Base-by-base conservation (phyloP, 1,140 invertebrate genomes). In the Homalodisca vitripennis region DNA sequence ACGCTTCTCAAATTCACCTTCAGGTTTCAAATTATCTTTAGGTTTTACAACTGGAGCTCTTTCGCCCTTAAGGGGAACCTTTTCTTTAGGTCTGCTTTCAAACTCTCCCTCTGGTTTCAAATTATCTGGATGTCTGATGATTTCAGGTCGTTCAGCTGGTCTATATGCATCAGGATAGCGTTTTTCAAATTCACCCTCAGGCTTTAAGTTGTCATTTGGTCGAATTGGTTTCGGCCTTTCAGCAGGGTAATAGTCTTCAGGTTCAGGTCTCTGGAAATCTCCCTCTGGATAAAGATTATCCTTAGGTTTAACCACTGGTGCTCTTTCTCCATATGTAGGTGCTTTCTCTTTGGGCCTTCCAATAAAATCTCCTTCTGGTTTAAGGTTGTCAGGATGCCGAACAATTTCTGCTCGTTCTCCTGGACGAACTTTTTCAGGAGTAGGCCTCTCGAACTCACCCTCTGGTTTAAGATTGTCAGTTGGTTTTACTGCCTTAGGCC, bases 361-460 rank as follows among this genome's bases (percentile, higher is more conserved):
- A 41, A 41, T 41, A 67, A 89, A 89, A 20, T 88, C 84, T n/a
- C 89, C 88, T 80, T 89, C 87, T 10, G 86, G 84, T 78, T 83
- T 84, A 1, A 90, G 77, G 79, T 91, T 90, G 76, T 89, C 87
- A 65, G 82, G 81, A 71, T 85, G 84, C 68, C 82, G 85, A 0
- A 85, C 81, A 26, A 86, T 78, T 63, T 88, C 84, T 1, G 85
- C 81, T 73, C 83, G 78, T 77, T 87, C 85, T 20, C 85, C 84
- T 74, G 78, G 81, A 17, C 75, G 73, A 66, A 76, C 65, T 73
- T 76, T 73, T 29, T 74, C 63, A 3, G 66, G 72, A 17, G 74
- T 66, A 29, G 78, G 78, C 41, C 78, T 76, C 64, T 84, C 81
- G 74, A 88, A 87, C 20, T 86, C 81, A 13, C 87, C 88, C 79